Evolutionary conservation across 1,140 invertebrate genomes (phyloP).

Genomic region (Oedothorax gibbosus): DNA sequence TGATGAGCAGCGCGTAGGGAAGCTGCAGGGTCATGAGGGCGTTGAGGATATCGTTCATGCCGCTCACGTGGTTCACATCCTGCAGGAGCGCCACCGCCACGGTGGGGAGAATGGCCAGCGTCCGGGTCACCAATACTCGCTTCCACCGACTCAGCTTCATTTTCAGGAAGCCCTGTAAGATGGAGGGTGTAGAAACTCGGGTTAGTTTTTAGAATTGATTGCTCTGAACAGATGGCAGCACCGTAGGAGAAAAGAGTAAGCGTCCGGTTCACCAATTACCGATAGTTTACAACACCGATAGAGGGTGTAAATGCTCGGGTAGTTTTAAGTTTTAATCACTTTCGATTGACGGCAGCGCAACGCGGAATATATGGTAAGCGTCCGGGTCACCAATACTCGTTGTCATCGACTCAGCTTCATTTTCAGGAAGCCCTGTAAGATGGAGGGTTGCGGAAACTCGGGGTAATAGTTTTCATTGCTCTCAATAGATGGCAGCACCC

Average conservation of each 20-base stretch:
- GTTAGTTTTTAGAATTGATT: too few species aligned
- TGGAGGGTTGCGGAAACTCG: background rate
- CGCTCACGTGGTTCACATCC: conserved; percentile 80
- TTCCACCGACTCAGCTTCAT: conserved; percentile 90
- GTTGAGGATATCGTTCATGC: conserved; percentile 91
- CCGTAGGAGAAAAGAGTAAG: too few species aligned
- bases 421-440: conserved; percentile 84
- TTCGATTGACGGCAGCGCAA: too few species aligned
- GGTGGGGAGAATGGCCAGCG: conserved; percentile 91
- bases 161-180: conserved; percentile 84
- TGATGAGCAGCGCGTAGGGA: conserved; percentile 86
- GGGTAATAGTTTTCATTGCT: too few species aligned
- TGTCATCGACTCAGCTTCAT: conserved; percentile 90
- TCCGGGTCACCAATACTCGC: conserved; percentile 85
- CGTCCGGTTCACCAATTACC: background rate
- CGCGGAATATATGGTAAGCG: conserved; percentile 93
- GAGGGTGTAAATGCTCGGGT: too few species aligned
- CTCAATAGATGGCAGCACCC: too few species aligned
- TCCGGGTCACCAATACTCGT: conserved; percentile 85
- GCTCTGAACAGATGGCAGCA: too few species aligned
- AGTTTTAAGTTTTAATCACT: too few species aligned
- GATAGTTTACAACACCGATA: too few species aligned
- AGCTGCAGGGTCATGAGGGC: conserved; percentile 88
- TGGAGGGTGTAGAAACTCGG: background rate
- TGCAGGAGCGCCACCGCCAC: conserved; percentile 82